These are phyloP conservation scores for Laticauda colubrina DNA, from an alignment of 2,113 vertebrate genomes.

Conservation along the genomic window DNA sequence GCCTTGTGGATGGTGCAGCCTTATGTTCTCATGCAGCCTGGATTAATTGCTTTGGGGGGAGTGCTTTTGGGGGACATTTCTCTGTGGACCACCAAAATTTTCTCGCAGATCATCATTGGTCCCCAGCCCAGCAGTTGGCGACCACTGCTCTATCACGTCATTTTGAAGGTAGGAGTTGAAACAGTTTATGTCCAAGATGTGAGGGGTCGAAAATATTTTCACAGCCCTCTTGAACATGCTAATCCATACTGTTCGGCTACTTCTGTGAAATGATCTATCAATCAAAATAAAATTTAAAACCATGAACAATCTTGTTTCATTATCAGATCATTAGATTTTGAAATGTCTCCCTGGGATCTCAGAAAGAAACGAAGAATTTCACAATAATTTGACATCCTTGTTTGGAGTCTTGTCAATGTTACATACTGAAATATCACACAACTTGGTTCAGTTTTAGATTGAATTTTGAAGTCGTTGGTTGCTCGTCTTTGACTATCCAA, in stretches of 20 bases:
- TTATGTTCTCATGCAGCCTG: no score
- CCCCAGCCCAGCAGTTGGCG: no score
- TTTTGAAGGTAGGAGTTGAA: no score
- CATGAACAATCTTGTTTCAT: background rate
- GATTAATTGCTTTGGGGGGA: no score
- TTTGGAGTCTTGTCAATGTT: background rate
- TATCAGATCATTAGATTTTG: background rate
- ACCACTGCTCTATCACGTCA: no score
- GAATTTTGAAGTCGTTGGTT: background rate
- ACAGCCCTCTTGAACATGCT: background rate
- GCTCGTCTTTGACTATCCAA: background rate
- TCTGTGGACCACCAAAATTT: no score
- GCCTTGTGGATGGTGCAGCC: no score
- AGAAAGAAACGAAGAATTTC: background rate
- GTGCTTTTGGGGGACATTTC: no score
- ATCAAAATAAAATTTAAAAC: background rate
- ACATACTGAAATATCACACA: background rate
- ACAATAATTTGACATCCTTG: background rate
- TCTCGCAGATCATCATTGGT: no score
- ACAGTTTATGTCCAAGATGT: no score
- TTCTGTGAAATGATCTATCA: background rate
- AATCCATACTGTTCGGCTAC: background rate
- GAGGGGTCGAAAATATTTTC: no score
- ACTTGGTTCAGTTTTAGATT: background rate
- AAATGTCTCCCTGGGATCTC: background rate